Conservation (phyloP, 2,113 vertebrate species). For the Uria lomvia region DNA sequence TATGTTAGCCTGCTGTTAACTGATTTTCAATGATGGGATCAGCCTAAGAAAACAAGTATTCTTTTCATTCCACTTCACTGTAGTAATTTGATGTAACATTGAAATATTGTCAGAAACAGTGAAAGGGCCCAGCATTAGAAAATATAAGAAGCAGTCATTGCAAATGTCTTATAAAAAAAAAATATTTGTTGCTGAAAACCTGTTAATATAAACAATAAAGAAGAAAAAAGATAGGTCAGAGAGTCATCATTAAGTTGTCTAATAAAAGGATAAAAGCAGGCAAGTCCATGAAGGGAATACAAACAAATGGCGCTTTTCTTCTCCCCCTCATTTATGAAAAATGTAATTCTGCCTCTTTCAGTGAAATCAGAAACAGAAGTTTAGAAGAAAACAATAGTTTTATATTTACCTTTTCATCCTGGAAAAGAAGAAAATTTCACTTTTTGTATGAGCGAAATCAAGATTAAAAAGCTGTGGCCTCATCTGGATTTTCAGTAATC, state of each 20-base stretch:
- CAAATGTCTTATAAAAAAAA: constrained; percentile 53
- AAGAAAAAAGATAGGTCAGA: constrained; percentile 37
- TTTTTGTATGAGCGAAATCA: neutral
- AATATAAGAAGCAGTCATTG: neutral
- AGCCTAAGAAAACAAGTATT: neutral
- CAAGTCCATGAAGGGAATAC: neutral
- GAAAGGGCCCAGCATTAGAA: constrained; percentile 6
- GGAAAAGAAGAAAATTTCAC: neutral
- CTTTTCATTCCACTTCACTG: neutral
- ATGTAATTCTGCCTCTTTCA: neutral
- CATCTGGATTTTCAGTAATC: neutral
- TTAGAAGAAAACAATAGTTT: neutral
- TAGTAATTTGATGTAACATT: neutral
- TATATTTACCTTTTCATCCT: neutral
- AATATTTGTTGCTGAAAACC: constrained; percentile 32
- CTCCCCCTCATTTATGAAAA: neutral
- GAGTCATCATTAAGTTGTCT: constrained; percentile 31
- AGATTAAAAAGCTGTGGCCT: neutral
- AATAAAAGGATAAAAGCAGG: neutral
- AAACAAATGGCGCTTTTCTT: neutral
- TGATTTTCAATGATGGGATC: neutral
- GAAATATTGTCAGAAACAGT: neutral
- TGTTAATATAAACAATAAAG: constrained; percentile 34
- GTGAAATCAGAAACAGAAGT: neutral
- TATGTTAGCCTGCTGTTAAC: neutral